A percentile compares a stretch with the other conserved stretches of the same genome.
Evolutionary conservation across 2,113 vertebrate genomes (phyloP).

Genomic region (Nycticebus coucang): DNA sequence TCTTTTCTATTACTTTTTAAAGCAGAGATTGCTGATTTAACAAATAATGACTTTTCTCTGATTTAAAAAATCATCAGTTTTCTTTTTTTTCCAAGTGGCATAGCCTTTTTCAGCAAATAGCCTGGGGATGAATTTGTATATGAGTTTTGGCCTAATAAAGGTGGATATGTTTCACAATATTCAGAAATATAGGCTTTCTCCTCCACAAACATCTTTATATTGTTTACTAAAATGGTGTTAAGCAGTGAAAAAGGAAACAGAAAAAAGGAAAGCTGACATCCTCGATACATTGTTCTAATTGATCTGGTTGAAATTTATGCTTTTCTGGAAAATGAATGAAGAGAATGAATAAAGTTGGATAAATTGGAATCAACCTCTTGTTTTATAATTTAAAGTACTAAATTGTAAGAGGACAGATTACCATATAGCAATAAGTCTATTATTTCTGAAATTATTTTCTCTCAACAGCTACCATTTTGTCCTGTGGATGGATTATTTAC

Average conservation of each 20-base stretch:
- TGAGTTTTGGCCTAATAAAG: background rate
- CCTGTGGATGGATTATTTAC: slow-evolving; percentile 99
- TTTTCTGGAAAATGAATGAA: background rate
- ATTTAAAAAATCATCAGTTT: slow-evolving; percentile 8
- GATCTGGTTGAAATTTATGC: background rate
- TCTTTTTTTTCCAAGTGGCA: background rate
- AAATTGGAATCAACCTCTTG: background rate
- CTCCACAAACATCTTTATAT: background rate
- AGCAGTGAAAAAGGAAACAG: background rate
- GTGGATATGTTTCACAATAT: background rate
- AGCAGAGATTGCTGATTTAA: background rate
- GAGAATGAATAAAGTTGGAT: background rate
- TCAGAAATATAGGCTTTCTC: background rate
- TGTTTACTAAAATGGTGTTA: background rate
- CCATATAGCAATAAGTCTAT: background rate
- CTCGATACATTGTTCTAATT: background rate
- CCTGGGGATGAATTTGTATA: background rate
- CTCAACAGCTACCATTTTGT: slow-evolving; percentile 96
- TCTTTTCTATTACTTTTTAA: slow-evolving; percentile 6
- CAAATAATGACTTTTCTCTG: background rate
- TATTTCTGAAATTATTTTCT: slow-evolving; percentile 43
- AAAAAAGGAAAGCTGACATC: background rate
- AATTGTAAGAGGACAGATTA: background rate
- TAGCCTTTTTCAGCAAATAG: background rate
- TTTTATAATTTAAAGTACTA: slow-evolving; percentile 9